These are phyloP conservation scores for Pheucticus melanocephalus DNA, from an alignment of 2,113 vertebrate species.

Conservation along the genomic window DNA sequence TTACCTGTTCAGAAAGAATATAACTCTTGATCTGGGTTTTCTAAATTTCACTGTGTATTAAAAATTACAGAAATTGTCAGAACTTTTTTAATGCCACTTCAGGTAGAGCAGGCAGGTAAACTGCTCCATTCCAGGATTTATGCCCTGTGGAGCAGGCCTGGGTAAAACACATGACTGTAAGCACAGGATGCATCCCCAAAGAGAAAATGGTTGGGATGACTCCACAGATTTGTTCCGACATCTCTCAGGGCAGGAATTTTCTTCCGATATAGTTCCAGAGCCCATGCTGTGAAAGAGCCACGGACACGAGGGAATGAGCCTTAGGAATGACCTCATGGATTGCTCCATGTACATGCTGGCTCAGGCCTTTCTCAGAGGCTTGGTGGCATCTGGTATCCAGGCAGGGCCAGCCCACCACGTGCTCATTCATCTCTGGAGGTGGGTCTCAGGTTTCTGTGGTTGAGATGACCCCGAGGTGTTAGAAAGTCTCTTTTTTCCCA, in stretches of 20 bases:
- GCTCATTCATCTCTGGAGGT: neutral
- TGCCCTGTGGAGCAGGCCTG: neutral
- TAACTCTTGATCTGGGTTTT: neutral
- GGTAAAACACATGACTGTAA: neutral
- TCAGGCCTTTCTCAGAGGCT: neutral
- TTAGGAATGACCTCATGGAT: neutral
- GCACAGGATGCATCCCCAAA: neutral
- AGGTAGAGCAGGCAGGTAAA: neutral
- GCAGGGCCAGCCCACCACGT: neutral
- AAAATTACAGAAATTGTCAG: neutral
- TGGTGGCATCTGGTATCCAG: neutral
- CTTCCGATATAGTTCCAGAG: neutral
- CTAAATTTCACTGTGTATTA: neutral
- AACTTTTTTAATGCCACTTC: neutral
- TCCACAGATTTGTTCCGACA: neutral
- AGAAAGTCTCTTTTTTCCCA: no score
- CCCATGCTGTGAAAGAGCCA: neutral
- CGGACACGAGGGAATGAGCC: neutral
- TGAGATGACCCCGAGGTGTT: no score
- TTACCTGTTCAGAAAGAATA: neutral
- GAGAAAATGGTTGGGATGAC: neutral
- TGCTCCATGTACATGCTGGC: neutral
- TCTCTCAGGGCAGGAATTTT: neutral
- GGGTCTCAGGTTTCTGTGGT: no score
- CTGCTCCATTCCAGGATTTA: neutral